Evolutionary conservation across 1,140 invertebrate genomes (phyloP), one percentile per base, ranked within the genome.

Genomic region (Caenorhabditis briggsae): DNA sequence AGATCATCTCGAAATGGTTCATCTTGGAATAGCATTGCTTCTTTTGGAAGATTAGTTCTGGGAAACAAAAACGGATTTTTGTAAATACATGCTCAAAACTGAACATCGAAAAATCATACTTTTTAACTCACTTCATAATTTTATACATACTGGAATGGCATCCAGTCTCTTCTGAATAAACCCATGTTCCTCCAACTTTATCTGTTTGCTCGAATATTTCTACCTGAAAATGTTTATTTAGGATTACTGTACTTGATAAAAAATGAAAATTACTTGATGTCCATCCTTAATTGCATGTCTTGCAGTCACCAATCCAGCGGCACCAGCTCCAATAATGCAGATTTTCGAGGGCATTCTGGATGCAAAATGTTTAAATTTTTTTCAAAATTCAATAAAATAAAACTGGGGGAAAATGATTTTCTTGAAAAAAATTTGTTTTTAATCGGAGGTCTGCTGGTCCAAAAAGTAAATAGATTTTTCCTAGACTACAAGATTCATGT

Each of bases 41-140:
- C 95, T 91, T 96, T 96, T 2, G 96, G 96, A 18, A 97, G 93
- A 93, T 97, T 97, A 0, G 96, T 96, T 89, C 96, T 97, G 48
- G 46, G 74, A 53, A 16, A 53, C 12, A 16, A 53, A 53, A 53
- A 53, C 33, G 33, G 33, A 33, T 33, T 33, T 33, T 33, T 1
- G 33, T 3, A 33, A 33, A 53, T 53, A 20, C 7, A 58, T 18
- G 33, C 1, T 33, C 33, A 33, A 33, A 33, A 3, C 33, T 33
- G 33, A 58, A n/a, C 56, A 16, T 33, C 12, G 8, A 64, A 33
- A 64, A 64, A 0, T 0, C 2, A 43, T 46, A 70, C 3, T 33
- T 33, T 33, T 46, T n/a, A 46, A 25, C 58, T 43, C 12, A 86
- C 84, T 78, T 86, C 16, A 96, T 93, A 90, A 95, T 95, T 92